phyloP scores from a whole-genome alignment of 2,113 vertebrate genomes.

The Plotosus lineatus region DNA sequence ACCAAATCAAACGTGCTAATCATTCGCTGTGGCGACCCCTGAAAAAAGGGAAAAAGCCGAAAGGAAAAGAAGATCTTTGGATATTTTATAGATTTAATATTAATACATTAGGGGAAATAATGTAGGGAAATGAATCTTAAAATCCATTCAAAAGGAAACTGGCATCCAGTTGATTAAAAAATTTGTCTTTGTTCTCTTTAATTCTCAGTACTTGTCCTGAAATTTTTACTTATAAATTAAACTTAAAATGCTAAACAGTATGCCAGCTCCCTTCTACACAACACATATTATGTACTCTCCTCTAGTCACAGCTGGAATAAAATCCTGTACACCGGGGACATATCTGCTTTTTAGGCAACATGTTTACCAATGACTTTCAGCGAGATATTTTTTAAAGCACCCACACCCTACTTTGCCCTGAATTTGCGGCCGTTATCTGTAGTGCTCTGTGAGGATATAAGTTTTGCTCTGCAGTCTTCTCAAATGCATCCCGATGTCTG shows the following conservation, averaged over 20 bases:
- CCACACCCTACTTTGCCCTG: neutral
- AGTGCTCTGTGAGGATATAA: neutral
- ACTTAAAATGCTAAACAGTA: neutral
- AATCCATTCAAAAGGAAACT: neutral
- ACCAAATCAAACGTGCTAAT: no score
- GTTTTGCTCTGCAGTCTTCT: neutral
- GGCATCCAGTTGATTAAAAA: neutral
- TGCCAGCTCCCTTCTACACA: neutral
- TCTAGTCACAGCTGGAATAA: neutral
- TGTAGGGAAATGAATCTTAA: neutral
- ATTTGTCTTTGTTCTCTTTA: neutral
- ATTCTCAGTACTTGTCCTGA: neutral
- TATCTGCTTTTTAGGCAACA: neutral
- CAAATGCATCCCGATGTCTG: neutral
- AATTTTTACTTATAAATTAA: neutral
- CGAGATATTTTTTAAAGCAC: neutral
- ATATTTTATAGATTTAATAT: neutral
- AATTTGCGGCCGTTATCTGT: neutral
- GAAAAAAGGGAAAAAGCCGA: no score
- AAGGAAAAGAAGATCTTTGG: no score
- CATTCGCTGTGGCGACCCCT: no score
- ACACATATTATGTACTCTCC: neutral
- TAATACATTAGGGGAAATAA: neutral
- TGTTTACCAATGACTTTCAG: neutral
- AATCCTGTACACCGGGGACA: neutral